Conservation (phyloP, 2,888 invertebrate species). For the Tillus elongatus region DNA sequence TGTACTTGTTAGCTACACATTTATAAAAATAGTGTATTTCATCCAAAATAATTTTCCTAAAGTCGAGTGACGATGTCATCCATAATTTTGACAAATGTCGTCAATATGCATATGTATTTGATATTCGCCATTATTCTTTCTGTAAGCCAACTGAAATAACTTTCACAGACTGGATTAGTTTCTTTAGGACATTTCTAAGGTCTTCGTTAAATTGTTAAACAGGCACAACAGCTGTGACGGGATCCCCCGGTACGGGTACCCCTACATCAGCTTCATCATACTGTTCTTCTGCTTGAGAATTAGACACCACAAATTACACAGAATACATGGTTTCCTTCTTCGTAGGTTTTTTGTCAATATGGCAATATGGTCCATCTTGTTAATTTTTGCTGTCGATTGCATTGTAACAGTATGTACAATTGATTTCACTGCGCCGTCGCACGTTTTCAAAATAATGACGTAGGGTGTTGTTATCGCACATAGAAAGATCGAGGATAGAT, state of each 20-base stretch:
- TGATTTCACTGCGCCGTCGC: constrained; percentile 21
- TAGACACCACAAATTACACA: constrained; percentile 97
- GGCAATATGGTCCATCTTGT: constrained; percentile 26
- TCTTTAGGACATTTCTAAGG: constrained; percentile 20
- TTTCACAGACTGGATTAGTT: constrained; percentile 73
- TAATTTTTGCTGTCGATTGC: constrained; percentile 25
- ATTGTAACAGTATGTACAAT: constrained; percentile 13
- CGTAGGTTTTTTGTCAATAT: constrained; percentile 28
- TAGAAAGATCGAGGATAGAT: constrained; percentile 43
- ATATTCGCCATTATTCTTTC: no score
- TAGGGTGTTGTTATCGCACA: constrained; percentile 27
- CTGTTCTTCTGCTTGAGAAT: constrained; percentile 90
- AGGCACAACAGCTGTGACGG: constrained; percentile 29
- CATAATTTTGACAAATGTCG: no score
- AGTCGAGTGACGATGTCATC: no score
- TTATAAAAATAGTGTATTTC: no score
- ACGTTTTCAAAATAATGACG: constrained; percentile 26
- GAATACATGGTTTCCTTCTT: constrained; percentile 79
- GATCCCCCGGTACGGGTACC: constrained; percentile 67
- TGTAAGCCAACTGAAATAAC: constrained; percentile 96
- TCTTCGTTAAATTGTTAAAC: constrained; percentile 21
- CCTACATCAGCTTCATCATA: constrained; percentile 81
- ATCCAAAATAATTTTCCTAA: no score
- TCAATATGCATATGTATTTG: no score
- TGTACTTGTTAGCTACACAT: no score